phyloP scores from a whole-genome alignment of 1,140 invertebrate genomes.

The Phymastichus coffea region DNA sequence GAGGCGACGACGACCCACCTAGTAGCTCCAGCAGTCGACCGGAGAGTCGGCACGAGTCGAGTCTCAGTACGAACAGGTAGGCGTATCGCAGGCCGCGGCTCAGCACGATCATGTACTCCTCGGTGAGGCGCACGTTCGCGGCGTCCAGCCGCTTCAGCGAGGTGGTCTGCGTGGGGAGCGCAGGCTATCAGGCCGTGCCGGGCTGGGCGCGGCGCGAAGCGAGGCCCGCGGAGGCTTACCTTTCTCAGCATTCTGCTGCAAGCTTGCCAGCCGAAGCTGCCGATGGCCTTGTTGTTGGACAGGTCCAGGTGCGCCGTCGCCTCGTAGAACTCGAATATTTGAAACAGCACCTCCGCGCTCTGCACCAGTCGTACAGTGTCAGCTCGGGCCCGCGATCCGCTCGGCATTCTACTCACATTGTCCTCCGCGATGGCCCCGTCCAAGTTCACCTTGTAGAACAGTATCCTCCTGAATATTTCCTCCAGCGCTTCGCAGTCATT shows the following conservation, averaged over 20 bases:
- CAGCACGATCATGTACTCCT: slow-evolving; percentile 23
- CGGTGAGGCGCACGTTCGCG: slow-evolving; percentile 12
- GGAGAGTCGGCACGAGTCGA: slow-evolving; percentile 7
- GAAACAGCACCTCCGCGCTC: slow-evolving; percentile 22
- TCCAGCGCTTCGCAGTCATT: slow-evolving; percentile 23
- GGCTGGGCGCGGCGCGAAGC: no score
- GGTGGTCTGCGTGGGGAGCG: no score
- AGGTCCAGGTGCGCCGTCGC: slow-evolving; percentile 7
- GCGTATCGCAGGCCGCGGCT: slow-evolving; percentile 19
- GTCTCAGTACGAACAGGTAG: slow-evolving; percentile 10
- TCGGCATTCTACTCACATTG: no score
- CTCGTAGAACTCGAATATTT: slow-evolving; percentile 29
- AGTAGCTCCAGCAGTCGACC: slow-evolving; percentile 19
- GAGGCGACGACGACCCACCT: slow-evolving; percentile 1
- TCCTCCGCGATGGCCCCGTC: not conserved
- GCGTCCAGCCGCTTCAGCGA: slow-evolving; percentile 17
- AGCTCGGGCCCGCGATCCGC: no score
- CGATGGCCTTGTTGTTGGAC: slow-evolving; percentile 16
- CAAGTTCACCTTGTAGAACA: slow-evolving; percentile 22
- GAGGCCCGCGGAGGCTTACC: slow-evolving; percentile 7
- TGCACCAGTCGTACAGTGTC: not conserved
- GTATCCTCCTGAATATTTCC: slow-evolving; percentile 18
- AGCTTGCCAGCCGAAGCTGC: slow-evolving; percentile 17
- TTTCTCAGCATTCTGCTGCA: slow-evolving; percentile 25
- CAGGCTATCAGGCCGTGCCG: no score